Conservation (phyloP, 2,888 invertebrate genomes). For the Nycteola revayana region DNA sequence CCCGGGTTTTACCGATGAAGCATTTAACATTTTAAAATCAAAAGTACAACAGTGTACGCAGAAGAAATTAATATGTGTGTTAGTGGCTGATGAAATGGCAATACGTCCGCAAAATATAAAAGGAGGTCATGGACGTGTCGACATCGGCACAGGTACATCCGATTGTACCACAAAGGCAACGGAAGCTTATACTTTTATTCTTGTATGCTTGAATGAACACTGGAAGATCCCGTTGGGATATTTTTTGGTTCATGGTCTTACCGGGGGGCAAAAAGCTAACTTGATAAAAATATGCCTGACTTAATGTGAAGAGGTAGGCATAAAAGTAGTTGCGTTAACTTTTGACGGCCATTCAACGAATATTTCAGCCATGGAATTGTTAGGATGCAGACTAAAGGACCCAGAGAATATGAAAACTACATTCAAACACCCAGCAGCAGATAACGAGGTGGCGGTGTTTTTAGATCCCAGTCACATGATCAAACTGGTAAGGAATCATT, state of each 20-base stretch:
- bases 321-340: conserved; percentile 10
- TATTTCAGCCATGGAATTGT: conserved; percentile 8
- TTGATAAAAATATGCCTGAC: conserved; percentile 5
- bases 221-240: conserved; percentile 10
- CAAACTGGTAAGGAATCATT: conserved; percentile 5
- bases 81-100: conserved; percentile 29
- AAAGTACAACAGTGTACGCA: conserved; percentile 8
- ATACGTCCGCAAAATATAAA: conserved; percentile 23
- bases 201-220: neutral
- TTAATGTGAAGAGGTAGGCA: conserved; percentile 6
- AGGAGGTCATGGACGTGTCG: conserved; percentile 1
- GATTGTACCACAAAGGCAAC: neutral
- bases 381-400: conserved; percentile 13
- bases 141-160: neutral
- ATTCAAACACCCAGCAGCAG: neutral
- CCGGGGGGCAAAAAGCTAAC: conserved; percentile 6
- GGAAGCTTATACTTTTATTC: neutral
- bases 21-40: conserved; percentile 14
- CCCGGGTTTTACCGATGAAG: conserved; percentile 16
- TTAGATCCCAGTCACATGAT: conserved; percentile 7
- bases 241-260: conserved; percentile 7
- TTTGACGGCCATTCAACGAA: conserved; percentile 14
- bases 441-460: conserved; percentile 1
- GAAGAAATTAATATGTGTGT: neutral
- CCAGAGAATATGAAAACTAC: conserved; percentile 3